Evolutionary conservation across 2,113 vertebrate genomes (phyloP).

Genomic region (Cheilinus undulatus): DNA sequence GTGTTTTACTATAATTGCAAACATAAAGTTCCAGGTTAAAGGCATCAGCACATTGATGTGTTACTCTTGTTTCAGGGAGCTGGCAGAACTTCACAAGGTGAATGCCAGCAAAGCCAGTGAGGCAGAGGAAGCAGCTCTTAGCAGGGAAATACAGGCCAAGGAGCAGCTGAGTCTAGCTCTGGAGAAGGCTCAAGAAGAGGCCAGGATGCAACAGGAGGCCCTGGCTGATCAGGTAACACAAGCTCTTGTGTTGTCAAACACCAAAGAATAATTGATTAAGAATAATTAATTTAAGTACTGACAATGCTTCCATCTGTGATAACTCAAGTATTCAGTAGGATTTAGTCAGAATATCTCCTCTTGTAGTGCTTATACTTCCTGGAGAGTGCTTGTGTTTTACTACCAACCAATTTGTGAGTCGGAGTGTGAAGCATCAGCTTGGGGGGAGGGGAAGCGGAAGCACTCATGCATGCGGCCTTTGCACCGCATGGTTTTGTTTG

Average conservation of each 20-base stretch:
- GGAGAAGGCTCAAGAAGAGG: slow-evolving; percentile 92
- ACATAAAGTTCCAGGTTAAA: background rate
- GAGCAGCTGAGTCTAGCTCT: slow-evolving; percentile 90
- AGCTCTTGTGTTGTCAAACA: background rate
- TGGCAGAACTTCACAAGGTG: slow-evolving; percentile 94
- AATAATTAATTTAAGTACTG: too few species aligned
- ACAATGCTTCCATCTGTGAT: background rate
- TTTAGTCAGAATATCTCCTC: background rate
- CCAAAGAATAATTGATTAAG: background rate
- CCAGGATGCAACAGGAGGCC: slow-evolving; percentile 91
- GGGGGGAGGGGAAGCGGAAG: background rate
- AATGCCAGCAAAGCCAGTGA: slow-evolving; percentile 93
- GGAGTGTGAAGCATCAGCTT: background rate
- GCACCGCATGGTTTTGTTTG: background rate
- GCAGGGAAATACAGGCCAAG: slow-evolving; percentile 90
- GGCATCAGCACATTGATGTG: background rate
- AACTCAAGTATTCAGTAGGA: background rate
- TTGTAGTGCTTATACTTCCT: slow-evolving; percentile 24
- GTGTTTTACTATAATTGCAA: background rate
- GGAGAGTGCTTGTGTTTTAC: slow-evolving; percentile 8
- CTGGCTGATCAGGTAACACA: slow-evolving; percentile 89
- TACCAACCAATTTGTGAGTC: background rate
- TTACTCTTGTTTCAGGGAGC: slow-evolving; percentile 84
- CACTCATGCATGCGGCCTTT: slow-evolving; percentile 22
- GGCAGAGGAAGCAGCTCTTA: slow-evolving; percentile 91